These are phyloP conservation scores for Stenoptilia bipunctidactyla DNA, from an alignment of 2,888 invertebrate species.

Conservation along the genomic window DNA sequence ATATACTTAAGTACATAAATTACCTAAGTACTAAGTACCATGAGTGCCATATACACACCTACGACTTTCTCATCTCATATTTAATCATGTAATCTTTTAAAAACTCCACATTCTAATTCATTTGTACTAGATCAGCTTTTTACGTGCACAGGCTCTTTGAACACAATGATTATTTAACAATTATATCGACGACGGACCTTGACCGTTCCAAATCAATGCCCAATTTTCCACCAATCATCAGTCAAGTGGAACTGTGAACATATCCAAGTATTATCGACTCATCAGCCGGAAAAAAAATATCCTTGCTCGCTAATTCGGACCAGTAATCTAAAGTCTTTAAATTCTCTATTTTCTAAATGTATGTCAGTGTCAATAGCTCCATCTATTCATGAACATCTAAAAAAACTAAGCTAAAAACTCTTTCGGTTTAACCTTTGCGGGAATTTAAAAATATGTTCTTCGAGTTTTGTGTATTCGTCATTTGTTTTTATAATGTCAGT, in stretches of 20 bases:
- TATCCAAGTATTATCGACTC: constrained; percentile 19
- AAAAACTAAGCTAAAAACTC: constrained; percentile 33
- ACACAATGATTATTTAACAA: neutral
- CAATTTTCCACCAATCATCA: constrained; percentile 19
- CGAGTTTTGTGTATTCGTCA: constrained; percentile 32
- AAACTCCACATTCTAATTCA: no score
- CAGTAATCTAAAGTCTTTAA: constrained; percentile 45
- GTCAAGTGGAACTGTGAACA: neutral
- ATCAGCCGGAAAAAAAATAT: constrained; percentile 39
- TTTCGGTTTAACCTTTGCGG: no score
- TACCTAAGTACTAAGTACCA: no score
- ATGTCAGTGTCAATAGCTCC: constrained; percentile 68
- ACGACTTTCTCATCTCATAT: no score
- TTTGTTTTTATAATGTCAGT: constrained; percentile 28
- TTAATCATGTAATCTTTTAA: no score
- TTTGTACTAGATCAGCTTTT: no score
- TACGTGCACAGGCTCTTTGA: no score
- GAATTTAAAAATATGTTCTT: constrained; percentile 38
- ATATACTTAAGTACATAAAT: no score
- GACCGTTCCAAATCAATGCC: constrained; percentile 43
- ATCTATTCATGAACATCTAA: constrained; percentile 47
- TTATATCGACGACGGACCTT: constrained; percentile 25
- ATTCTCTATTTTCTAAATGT: constrained; percentile 44
- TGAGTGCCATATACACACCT: no score
- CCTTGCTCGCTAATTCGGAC: constrained; percentile 40